Percentiles rank a stretch among this genome's conserved stretches.
phyloP scores from a whole-genome alignment of 2,888 invertebrate species.

The Noctua janthina region DNA sequence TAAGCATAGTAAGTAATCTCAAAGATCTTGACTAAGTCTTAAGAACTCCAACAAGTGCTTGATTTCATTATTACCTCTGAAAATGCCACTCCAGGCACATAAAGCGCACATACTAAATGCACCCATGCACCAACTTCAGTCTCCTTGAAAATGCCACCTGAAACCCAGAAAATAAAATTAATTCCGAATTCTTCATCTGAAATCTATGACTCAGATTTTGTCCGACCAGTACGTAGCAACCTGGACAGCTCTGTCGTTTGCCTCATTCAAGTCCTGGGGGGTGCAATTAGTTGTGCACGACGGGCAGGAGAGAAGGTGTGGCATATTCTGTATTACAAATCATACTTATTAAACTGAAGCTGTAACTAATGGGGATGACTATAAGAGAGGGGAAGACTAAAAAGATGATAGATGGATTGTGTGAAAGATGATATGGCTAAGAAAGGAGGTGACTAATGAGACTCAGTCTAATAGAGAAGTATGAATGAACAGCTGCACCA shows the following conservation, averaged over 20 bases:
- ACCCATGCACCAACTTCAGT: constrained; percentile 99
- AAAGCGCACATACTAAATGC: constrained; percentile 98
- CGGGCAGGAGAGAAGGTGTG: background rate
- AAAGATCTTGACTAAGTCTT: background rate
- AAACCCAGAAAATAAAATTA: constrained; percentile 49
- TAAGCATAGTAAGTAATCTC: background rate
- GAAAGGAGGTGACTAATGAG: background rate
- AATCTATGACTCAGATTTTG: background rate
- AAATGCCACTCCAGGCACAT: constrained; percentile 99
- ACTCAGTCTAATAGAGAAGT: background rate
- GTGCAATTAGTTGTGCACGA: background rate
- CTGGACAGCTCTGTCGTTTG: background rate
- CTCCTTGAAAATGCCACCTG: constrained; percentile 97
- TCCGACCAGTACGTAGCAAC: background rate
- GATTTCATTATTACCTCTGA: constrained; percentile 92
- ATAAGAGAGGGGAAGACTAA: background rate
- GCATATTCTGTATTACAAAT: background rate
- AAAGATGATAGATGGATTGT: background rate
- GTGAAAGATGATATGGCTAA: background rate
- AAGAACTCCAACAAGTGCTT: background rate
- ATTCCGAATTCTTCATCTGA: background rate
- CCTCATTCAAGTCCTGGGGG: background rate
- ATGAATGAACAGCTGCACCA: background rate
- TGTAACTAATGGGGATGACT: background rate
- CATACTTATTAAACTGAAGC: background rate